Base-by-base conservation (phyloP, 2,888 invertebrate species). In the Tenthredo scrophulariae region DNA sequence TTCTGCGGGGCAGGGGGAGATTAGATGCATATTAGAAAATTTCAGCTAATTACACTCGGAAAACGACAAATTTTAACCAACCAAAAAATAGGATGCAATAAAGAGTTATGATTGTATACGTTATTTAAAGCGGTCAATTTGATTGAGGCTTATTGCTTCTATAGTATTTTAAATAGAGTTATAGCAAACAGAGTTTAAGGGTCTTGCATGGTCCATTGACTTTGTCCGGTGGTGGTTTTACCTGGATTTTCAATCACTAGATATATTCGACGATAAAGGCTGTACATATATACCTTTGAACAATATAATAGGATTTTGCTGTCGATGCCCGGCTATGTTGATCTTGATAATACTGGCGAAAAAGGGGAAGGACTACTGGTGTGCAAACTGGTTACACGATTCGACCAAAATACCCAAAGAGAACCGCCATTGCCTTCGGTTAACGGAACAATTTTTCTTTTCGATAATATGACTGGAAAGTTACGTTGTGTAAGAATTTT, bases 321-420 rank as follows among this genome's bases (percentile, higher is more conserved):
- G 0, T 91, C 93, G n/a, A 94, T 94, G 94, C 94, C 94, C 1
- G 94, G 94, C 37, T 94, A 89, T 87, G 91, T 94, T 65, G 91
- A 92, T 46, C 85, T 86, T 50, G 75, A 87, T 50, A 83, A 83
- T 10, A 85, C 26, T 70, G 85, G 84, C 15, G 75, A 62, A 15
- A 58, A 84, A 22, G 74, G 75, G 26, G 84, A 46, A 85, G 77
- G 79, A 58, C 87, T 88, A 10, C 86, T 95, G 54, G 94, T 93
- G 43, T 94, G 94, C 88, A 95, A 95, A 90, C 85, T 95, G 84
- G 94, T 95, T 0, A 94, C 94, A 0, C 90, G 91, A 1, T 94
- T 94, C 85, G 88, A 91, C 0, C 86, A 89, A 1, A 95, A 95
- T 89, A 84, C 87, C n/a, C 86, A 88, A 18, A 88, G 86, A 87